These are phyloP conservation scores for Cosmia trapezina DNA, from an alignment of 2,888 invertebrate species.

Conservation along the genomic window DNA sequence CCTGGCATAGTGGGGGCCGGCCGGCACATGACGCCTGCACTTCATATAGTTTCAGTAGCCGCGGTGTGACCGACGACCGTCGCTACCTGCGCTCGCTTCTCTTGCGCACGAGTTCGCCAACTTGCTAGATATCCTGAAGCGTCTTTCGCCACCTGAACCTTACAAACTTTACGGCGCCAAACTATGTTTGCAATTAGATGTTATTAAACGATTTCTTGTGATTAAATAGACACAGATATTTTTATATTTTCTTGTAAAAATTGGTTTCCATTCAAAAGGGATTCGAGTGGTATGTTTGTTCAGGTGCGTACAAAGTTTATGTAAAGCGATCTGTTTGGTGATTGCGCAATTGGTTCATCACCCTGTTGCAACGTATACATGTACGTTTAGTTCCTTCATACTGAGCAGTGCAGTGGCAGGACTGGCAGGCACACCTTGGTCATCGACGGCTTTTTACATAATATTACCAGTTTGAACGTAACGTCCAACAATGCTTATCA, in stretches of 20 bases:
- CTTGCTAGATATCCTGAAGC: slow-evolving; percentile 15
- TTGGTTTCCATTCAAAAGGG: slow-evolving; percentile 58
- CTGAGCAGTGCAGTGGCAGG: slow-evolving; percentile 19
- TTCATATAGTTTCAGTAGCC: slow-evolving; percentile 79
- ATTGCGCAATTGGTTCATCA: slow-evolving; percentile 72
- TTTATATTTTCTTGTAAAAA: slow-evolving; percentile 22
- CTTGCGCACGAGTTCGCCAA: slow-evolving; percentile 31
- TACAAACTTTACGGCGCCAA: neutral
- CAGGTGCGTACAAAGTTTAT: slow-evolving; percentile 73
- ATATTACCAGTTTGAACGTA: slow-evolving; percentile 44
- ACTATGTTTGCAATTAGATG: slow-evolving; percentile 16
- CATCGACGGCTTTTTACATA: slow-evolving; percentile 10
- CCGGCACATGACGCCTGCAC: slow-evolving; percentile 78
- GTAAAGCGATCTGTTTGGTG: slow-evolving; percentile 65
- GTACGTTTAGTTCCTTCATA: slow-evolving; percentile 24
- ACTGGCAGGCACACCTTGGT: slow-evolving; percentile 16
- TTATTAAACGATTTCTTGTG: neutral
- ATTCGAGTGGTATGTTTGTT: slow-evolving; percentile 72
- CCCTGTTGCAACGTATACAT: no score
- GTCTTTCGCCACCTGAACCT: neutral
- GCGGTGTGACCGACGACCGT: slow-evolving; percentile 55
- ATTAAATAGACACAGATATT: slow-evolving; percentile 16
- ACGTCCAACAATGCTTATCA: slow-evolving; percentile 50
- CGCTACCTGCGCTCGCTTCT: slow-evolving; percentile 20
- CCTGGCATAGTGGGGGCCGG: slow-evolving; percentile 78